A percentile compares a stretch with the other conserved stretches of the same genome.
These are phyloP conservation scores for Sebastolobus altivelis DNA, from an alignment of 2,797 vertebrate genomes.

Conservation along the genomic window DNA sequence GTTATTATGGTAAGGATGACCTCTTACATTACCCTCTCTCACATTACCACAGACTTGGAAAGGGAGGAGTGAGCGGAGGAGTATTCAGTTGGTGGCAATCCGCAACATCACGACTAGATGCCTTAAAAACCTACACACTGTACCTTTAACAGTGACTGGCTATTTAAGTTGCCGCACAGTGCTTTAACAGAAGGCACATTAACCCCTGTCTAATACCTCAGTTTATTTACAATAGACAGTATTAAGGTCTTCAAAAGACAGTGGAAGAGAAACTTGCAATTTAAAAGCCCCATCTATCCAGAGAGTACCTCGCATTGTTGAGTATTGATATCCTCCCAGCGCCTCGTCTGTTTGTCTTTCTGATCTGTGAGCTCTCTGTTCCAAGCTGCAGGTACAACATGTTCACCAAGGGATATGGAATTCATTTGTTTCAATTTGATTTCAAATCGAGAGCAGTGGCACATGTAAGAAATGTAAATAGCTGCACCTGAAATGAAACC, in stretches of 20 bases:
- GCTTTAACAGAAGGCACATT: background rate
- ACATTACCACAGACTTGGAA: no score
- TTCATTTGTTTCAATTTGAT: conserved; percentile 33
- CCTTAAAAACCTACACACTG: no score
- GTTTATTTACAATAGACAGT: background rate
- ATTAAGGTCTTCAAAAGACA: background rate
- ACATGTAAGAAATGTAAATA: conserved; percentile 12
- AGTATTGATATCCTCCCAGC: conserved; percentile 14
- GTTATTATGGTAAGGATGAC: no score
- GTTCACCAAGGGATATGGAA: conserved; percentile 10
- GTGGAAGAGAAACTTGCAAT: background rate
- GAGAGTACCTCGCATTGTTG: conserved; percentile 1
- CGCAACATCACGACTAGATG: no score
- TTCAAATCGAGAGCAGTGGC: background rate
- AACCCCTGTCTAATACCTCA: conserved; percentile 1
- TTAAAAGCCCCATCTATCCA: background rate
- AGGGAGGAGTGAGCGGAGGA: accelerated
- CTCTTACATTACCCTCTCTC: no score
- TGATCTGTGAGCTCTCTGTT: conserved; percentile 32
- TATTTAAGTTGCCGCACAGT: background rate
- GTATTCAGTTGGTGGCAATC: no score
- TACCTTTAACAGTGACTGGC: background rate
- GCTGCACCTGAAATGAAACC: conserved; percentile 1
- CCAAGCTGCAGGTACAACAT: conserved; percentile 38
- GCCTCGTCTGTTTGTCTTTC: conserved; percentile 34